Conservation (phyloP, 2,797 vertebrate species). For the Euthynnus affinis region DNA sequence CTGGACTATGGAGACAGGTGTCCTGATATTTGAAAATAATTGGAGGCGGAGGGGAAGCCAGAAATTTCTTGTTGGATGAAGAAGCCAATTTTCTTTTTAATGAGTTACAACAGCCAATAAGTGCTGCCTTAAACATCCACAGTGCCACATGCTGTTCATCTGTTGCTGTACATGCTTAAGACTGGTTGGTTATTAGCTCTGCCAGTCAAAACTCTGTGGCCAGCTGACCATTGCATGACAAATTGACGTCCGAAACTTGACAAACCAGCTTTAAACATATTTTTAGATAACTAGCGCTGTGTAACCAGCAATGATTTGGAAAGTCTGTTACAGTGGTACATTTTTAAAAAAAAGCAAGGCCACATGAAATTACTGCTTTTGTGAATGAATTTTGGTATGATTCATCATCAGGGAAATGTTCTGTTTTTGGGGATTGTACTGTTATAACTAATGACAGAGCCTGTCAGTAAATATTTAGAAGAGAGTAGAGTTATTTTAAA, state of each 20-base stretch:
- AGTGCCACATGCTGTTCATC: neutral
- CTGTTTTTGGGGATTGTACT: neutral
- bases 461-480: neutral
- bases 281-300: neutral
- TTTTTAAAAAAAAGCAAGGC: neutral
- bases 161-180: too few species aligned
- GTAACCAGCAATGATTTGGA: too few species aligned
- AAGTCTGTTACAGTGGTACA: neutral
- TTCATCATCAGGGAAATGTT: neutral
- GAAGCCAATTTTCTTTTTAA: neutral
- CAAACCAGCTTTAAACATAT: neutral
- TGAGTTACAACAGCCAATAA: neutral
- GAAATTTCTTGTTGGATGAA: neutral
- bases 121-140: neutral
- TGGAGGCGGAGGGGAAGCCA: neutral
- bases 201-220: neutral
- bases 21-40: neutral
- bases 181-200: neutral
- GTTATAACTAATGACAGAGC: neutral
- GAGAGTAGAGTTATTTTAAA: neutral
- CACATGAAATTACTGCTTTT: neutral
- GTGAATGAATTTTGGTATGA: neutral
- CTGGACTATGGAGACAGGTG: neutral
- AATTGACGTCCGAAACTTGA: too few species aligned
- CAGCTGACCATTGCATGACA: neutral